Evolutionary conservation across 1,140 invertebrate genomes (phyloP).

Genomic region (Saccostrea cuccullata): DNA sequence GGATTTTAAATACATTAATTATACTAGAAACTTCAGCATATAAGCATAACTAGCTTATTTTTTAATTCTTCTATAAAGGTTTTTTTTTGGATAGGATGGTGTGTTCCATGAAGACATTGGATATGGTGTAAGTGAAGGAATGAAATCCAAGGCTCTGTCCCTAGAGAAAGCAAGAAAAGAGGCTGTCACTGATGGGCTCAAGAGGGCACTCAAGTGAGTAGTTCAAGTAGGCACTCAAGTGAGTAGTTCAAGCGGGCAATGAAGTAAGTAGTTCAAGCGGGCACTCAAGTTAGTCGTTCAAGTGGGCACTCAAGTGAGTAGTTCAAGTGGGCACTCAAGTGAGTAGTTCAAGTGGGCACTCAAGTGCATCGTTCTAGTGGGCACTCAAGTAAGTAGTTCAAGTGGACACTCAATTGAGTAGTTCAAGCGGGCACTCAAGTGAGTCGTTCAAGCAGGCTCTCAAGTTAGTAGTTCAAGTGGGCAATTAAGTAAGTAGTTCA

Average conservation of each 20-base stretch:
- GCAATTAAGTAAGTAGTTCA: too few relatives aligned
- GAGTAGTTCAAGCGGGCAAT: constrained; percentile 77
- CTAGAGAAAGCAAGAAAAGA: constrained; percentile 80
- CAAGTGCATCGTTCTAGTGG: not conserved
- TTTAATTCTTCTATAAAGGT: not conserved
- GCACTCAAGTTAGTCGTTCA: constrained; percentile 61
- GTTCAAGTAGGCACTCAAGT: not conserved
- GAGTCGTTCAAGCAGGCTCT: too few relatives aligned
- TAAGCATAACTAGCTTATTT: too few relatives aligned
- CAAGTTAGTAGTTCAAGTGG: too few relatives aligned
- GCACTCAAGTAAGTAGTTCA: too few relatives aligned
- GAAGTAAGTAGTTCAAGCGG: constrained; percentile 69
- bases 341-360: constrained; percentile 65
- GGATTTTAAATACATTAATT: too few relatives aligned
- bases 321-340: not conserved
- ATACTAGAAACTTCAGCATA: too few relatives aligned
- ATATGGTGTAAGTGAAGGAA: constrained; percentile 80
- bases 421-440: too few relatives aligned
- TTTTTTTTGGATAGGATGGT: constrained; percentile 74
- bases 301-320: constrained; percentile 78
- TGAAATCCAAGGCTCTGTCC: constrained; percentile 79
- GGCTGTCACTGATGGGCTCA: constrained; percentile 80
- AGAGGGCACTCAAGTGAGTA: constrained; percentile 79
- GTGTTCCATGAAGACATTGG: constrained; percentile 80
- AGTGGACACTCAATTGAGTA: too few relatives aligned